Evolutionary conservation across 1,140 invertebrate species (phyloP).

Genomic region (Parapsyche elsis): DNA sequence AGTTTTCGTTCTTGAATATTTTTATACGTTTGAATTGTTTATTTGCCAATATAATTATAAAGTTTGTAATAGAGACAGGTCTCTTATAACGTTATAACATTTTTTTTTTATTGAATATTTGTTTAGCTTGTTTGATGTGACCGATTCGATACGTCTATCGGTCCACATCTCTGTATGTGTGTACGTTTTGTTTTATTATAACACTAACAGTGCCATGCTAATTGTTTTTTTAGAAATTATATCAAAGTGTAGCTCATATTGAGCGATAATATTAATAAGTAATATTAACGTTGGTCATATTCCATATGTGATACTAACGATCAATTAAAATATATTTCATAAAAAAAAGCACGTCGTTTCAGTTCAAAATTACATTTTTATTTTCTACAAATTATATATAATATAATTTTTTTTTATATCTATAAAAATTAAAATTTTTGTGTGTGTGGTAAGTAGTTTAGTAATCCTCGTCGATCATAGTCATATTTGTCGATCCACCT

Average conservation of each 20-base stretch:
- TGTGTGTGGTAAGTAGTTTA: background rate
- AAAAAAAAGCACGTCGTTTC: background rate
- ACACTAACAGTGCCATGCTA: slow-evolving; percentile 40
- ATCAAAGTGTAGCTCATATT: slow-evolving; percentile 36
- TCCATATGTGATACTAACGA: background rate
- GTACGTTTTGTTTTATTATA: background rate
- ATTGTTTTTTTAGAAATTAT: slow-evolving; percentile 5
- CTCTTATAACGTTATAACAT: too few relatives aligned
- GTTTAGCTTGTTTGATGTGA: too few relatives aligned
- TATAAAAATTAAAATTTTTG: background rate
- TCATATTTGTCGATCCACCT: background rate
- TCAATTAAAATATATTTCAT: slow-evolving; percentile 23
- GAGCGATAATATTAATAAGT: slow-evolving; percentile 17
- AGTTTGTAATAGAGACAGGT: too few relatives aligned
- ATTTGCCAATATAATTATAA: too few relatives aligned
- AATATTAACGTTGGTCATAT: slow-evolving; percentile 1
- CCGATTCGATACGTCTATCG: background rate
- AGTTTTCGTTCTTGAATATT: too few relatives aligned
- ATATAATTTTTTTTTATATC: background rate
- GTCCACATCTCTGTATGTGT: background rate
- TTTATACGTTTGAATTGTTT: too few relatives aligned
- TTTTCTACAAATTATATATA: background rate
- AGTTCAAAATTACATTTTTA: background rate
- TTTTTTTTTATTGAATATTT: too few relatives aligned
- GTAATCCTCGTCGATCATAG: background rate